Evolutionary conservation across 2,888 invertebrate genomes (phyloP).

Genomic region (Elegia similella): DNA sequence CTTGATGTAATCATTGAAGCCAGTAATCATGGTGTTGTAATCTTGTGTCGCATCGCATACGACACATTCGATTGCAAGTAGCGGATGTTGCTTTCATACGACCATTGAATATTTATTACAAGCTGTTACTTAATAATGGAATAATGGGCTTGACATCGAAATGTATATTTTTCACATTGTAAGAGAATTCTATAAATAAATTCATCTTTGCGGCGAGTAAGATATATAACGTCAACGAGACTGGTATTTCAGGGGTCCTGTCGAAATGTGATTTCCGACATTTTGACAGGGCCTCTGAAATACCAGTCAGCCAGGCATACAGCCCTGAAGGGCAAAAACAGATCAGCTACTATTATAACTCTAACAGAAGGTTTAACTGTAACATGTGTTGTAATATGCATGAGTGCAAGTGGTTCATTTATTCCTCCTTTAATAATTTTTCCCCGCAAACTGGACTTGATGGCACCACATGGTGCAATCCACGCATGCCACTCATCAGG

Average conservation of each 20-base stretch:
- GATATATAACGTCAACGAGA: constrained; percentile 49
- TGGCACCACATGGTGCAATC: constrained; percentile 27
- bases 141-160: too few relatives aligned
- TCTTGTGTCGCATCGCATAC: too few relatives aligned
- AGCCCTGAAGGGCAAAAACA: neutral
- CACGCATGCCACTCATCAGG: neutral
- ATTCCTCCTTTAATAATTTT: constrained; percentile 35
- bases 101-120: too few relatives aligned
- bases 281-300: too few relatives aligned
- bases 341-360: constrained; percentile 39
- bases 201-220: constrained; percentile 25
- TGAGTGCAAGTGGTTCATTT: constrained; percentile 30
- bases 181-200: constrained; percentile 18
- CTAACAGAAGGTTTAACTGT: constrained; percentile 41
- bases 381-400: constrained; percentile 27
- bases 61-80: too few relatives aligned
- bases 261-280: too few relatives aligned
- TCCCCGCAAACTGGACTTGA: constrained; percentile 25
- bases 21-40: too few relatives aligned
- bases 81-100: too few relatives aligned
- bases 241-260: constrained; percentile 43
- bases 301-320: too few relatives aligned
- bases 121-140: too few relatives aligned
- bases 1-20: too few relatives aligned
- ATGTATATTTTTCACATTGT: constrained; percentile 23